Percentiles rank a stretch among this genome's conserved stretches.
Conservation (phyloP, 2,888 invertebrate species). For the Apotomis betuletana region DNA sequence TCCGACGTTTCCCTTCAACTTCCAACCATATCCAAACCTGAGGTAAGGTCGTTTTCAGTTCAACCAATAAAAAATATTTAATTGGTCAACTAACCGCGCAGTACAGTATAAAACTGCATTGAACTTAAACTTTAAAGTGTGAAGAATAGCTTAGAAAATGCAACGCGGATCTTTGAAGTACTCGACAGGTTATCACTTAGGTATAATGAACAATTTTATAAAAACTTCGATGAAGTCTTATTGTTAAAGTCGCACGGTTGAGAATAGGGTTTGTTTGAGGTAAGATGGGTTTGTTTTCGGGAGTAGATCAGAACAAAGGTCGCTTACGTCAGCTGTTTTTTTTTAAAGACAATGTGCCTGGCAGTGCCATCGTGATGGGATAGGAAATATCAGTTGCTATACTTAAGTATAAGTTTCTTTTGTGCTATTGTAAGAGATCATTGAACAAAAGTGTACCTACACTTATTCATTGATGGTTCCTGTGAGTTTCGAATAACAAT, state of each 20-base stretch:
- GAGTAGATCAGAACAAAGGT: constrained; percentile 37
- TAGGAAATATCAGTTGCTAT: constrained; percentile 7
- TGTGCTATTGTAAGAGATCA: constrained; percentile 16
- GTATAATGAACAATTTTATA: constrained; percentile 34
- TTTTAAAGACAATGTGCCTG: constrained; percentile 47
- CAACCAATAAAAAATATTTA: constrained; percentile 8
- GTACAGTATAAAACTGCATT: background rate
- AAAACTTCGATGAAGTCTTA: background rate
- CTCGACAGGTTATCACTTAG: constrained; percentile 35
- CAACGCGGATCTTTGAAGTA: constrained; percentile 18
- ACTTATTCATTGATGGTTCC: background rate
- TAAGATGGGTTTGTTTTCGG: constrained; percentile 8
- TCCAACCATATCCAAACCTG: background rate
- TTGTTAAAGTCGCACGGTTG: background rate
- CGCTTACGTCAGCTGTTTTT: constrained; percentile 46
- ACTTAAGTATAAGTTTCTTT: background rate
- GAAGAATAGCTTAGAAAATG: constrained; percentile 25
- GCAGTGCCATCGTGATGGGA: constrained; percentile 46
- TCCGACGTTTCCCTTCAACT: constrained; percentile 7
- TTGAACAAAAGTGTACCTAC: background rate
- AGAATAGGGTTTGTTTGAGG: background rate
- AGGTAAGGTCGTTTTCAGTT: constrained; percentile 1
- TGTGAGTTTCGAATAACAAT: too few relatives aligned
- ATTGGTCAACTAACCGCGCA: constrained; percentile 30
- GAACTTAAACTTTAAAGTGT: constrained; percentile 2